Evolutionary conservation across 1,140 invertebrate genomes (phyloP).

Genomic region (Sitobion miscanthi): DNA sequence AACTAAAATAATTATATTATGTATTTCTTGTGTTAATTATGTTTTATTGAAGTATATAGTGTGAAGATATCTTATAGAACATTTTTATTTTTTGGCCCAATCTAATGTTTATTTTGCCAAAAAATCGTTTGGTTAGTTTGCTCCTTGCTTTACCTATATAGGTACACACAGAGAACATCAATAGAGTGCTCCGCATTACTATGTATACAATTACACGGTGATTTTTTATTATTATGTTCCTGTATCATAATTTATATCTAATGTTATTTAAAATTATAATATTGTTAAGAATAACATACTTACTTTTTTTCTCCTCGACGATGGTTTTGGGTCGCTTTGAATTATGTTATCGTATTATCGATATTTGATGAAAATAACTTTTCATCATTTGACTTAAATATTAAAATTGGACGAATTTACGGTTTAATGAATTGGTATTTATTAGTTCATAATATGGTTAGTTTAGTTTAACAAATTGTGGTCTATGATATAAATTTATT

Average conservation of each 20-base stretch:
- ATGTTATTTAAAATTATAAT: not conserved
- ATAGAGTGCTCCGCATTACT: not conserved
- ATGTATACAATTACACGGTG: not conserved
- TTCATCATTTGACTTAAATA: too few relatives aligned
- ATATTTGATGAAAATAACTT: too few relatives aligned
- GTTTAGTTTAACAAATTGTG: not conserved
- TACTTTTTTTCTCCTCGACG: not conserved
- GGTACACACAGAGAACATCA: not conserved
- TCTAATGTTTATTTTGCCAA: not conserved
- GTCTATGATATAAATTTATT: not conserved
- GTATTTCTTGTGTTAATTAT: not conserved
- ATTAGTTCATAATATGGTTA: not conserved
- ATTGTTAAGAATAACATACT: not conserved
- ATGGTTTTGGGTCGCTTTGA: too few relatives aligned
- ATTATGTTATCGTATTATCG: too few relatives aligned
- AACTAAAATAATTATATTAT: not conserved
- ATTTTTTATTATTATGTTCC: not conserved
- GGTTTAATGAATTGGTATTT: too few relatives aligned
- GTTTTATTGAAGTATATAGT: not conserved
- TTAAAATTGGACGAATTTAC: too few relatives aligned
- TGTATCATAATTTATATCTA: not conserved
- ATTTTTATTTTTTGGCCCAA: slow-evolving; percentile 27
- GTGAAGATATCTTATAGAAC: not conserved
- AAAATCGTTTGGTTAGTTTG: not conserved
- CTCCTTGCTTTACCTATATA: too few relatives aligned